Base-by-base conservation (phyloP, 64 coral and sea anemone genomes). In the Catalaphyllia jardinei region DNA sequence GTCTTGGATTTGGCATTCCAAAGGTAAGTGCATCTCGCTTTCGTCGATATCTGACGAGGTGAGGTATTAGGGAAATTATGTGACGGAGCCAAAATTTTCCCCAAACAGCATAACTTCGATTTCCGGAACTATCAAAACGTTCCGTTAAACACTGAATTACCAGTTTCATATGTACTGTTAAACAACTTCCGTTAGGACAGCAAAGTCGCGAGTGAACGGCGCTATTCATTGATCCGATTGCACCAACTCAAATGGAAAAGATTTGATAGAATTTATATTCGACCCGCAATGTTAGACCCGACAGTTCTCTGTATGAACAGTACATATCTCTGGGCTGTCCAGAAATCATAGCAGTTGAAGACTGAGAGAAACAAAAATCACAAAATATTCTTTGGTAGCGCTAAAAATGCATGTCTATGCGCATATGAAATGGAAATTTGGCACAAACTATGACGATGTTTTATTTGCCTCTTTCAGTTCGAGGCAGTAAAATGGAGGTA, bases 91-190 rank as follows among this genome's bases (percentile, higher is more conserved):
- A 4, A 71, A 16, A 71, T 69, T 71, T 50, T 20, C 18, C n/a
- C 11, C 63, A 18, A 63, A 31, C 38, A 16, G 17, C n/a, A 65
- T 30, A 46, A 7, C 24, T 81, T 62, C 18, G 27, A 71, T 85
- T 85, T 71, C 62, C 35, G 60, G 62, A 85, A 85, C 18, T 65
- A 67, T 83, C 16, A 62, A 71, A n/a, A 2, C 81, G 10, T 22
- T 61, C 4, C 20, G 52, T 33, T 63, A 11, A 83, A 67, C 60
- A 46, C 62, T 31, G 60, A 19, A 13, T 67, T 22, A n/a, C 42
- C 80, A 62, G 65, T 10, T 69, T 69, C 16, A 39, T 46, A 42
- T 67, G 19, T 20, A 25, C 15, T 27, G 9, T 61, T 67, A n/a
- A 11, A 46, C 42, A 77, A 8, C 2, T 77, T 77, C 49, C 1